phyloP scores from a whole-genome alignment of 2,888 invertebrate species.

The Troides aeacus region DNA sequence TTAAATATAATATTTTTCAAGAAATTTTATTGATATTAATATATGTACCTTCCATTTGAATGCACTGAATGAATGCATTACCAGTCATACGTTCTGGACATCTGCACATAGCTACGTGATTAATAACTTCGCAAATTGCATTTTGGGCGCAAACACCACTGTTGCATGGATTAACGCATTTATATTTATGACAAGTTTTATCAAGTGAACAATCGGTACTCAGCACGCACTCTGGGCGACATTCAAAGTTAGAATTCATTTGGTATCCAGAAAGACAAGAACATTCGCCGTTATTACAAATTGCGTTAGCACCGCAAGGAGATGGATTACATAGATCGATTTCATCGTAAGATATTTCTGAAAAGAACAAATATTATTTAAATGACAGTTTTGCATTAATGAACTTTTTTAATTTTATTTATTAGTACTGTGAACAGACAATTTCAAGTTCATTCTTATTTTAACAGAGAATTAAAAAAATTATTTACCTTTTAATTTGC shows the following conservation, averaged over 20 bases:
- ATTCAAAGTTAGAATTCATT: constrained; percentile 84
- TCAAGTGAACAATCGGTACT: constrained; percentile 83
- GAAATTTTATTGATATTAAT: background rate
- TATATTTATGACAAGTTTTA: constrained; percentile 83
- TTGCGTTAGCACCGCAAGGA: constrained; percentile 83
- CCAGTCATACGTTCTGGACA: constrained; percentile 84
- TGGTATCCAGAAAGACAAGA: constrained; percentile 82
- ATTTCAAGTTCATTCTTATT: background rate
- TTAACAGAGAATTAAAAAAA: background rate
- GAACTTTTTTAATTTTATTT: no score
- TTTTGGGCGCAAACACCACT: constrained; percentile 84
- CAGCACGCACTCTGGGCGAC: constrained; percentile 85
- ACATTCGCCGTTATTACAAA: constrained; percentile 80
- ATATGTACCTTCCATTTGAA: constrained; percentile 60
- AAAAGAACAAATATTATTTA: constrained; percentile 32
- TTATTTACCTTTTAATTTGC: constrained; percentile 74
- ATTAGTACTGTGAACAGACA: no score
- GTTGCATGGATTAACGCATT: constrained; percentile 86
- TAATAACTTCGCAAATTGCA: constrained; percentile 85
- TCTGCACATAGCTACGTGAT: constrained; percentile 86
- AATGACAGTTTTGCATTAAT: background rate
- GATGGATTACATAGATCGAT: constrained; percentile 82
- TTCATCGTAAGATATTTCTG: constrained; percentile 54
- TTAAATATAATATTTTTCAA: background rate
- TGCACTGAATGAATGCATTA: constrained; percentile 84